Evolutionary conservation across 1,140 invertebrate species (phyloP).

Genomic region (Berghia stephanieae): DNA sequence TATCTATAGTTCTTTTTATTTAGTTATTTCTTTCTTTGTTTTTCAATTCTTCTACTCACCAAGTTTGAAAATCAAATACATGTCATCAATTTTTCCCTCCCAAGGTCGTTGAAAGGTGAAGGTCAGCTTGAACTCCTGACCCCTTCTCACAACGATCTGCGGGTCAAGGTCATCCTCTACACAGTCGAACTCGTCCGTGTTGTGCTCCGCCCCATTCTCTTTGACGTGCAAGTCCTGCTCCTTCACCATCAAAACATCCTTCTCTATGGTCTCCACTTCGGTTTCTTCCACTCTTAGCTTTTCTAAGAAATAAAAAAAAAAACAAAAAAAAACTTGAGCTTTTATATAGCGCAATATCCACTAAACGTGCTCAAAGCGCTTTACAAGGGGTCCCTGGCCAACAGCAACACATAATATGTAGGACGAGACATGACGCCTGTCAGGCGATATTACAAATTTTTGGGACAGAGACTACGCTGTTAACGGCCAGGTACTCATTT

Average conservation of each 20-base stretch:
- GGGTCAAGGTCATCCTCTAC: slow-evolving; percentile 72
- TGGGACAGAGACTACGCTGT: too few species aligned
- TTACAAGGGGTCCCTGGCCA: too few species aligned
- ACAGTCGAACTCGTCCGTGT: slow-evolving; percentile 74
- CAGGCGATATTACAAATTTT: too few species aligned
- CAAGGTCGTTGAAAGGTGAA: slow-evolving; percentile 79
- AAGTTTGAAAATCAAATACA: slow-evolving; percentile 80
- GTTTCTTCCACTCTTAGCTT: not conserved
- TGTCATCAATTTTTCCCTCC: slow-evolving; percentile 77
- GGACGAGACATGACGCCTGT: too few species aligned
- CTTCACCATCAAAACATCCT: slow-evolving; percentile 16
- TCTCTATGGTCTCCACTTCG: not conserved
- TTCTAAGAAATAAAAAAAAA: too few species aligned
- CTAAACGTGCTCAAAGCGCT: too few species aligned
- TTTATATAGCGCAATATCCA: too few species aligned
- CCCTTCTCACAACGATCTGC: slow-evolving; percentile 80
- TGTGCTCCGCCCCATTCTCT: slow-evolving; percentile 69
- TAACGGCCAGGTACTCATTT: too few species aligned
- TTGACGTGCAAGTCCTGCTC: slow-evolving; percentile 30
- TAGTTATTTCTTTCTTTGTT: too few species aligned
- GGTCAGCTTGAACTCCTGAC: slow-evolving; percentile 81
- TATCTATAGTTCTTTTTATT: too few species aligned
- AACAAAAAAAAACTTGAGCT: too few species aligned
- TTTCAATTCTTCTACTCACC: slow-evolving; percentile 28
- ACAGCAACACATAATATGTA: too few species aligned